These are phyloP conservation scores for Telmatherina bonti DNA, from an alignment of 2,797 vertebrate species.

Conservation along the genomic window DNA sequence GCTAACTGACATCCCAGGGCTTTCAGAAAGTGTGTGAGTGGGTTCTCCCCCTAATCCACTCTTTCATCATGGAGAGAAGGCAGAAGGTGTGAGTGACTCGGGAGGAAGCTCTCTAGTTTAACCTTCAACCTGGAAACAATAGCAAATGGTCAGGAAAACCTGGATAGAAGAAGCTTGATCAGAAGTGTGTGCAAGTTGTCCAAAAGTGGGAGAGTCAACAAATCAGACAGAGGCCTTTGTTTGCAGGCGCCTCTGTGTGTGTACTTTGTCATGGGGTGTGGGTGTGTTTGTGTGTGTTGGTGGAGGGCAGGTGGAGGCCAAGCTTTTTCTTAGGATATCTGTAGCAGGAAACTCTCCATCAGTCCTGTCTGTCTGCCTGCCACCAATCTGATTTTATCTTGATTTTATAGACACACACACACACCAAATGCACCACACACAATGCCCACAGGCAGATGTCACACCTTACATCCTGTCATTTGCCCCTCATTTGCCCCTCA, in stretches of 20 bases:
- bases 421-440: slow-evolving; percentile 32
- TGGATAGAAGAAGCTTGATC: slow-evolving; percentile 40
- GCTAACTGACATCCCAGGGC: slow-evolving; percentile 55
- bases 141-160: slow-evolving; percentile 29
- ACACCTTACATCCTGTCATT: slow-evolving; percentile 81
- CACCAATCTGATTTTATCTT: slow-evolving; percentile 79
- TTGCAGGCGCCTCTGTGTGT: slow-evolving; percentile 58
- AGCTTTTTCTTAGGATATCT: slow-evolving; percentile 61
- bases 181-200: slow-evolving; percentile 42
- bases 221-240: slow-evolving; percentile 72
- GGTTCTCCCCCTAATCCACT: slow-evolving; percentile 67
- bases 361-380: slow-evolving; percentile 65
- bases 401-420: slow-evolving; percentile 63
- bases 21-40: slow-evolving; percentile 55
- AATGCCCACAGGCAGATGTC: slow-evolving; percentile 77
- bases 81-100: slow-evolving; percentile 74
- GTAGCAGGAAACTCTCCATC: slow-evolving; percentile 80
- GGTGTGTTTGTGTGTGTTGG: slow-evolving; percentile 53
- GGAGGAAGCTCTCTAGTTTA: slow-evolving; percentile 67
- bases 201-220: slow-evolving; percentile 66
- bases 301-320: slow-evolving; percentile 64
- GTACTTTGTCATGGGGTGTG: slow-evolving; percentile 53
- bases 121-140: slow-evolving; percentile 73
- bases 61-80: slow-evolving; percentile 76
- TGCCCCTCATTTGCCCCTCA: slow-evolving; percentile 39